Evolutionary conservation across 30 jellyfish, hydroid and myxozoan species (phyloP).

Genomic region (Phacellophora camtschatica): DNA sequence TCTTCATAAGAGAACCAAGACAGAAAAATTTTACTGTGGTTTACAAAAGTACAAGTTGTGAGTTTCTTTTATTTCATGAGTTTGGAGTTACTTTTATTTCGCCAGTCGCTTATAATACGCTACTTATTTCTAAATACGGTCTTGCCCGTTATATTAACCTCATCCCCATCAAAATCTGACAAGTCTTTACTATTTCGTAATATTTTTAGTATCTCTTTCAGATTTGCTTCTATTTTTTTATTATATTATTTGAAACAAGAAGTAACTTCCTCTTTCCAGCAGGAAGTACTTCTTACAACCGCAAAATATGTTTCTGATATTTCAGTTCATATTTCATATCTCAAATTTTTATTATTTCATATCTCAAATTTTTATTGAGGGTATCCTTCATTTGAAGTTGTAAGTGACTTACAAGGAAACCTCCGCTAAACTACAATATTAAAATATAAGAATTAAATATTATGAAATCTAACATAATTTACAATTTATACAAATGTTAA

Average conservation of each 20-base stretch:
- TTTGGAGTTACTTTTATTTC: too few relatives aligned
- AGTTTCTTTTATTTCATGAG: too few relatives aligned
- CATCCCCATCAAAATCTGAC: conserved; percentile 3
- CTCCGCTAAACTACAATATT: too few relatives aligned
- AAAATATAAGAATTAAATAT: too few relatives aligned
- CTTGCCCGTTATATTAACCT: conserved; percentile 4
- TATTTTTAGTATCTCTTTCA: conserved; percentile 2
- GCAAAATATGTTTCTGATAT: conserved; percentile 8
- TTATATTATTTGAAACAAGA: background rate
- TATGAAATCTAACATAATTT: too few relatives aligned
- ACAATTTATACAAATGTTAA: too few relatives aligned
- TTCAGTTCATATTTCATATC: background rate
- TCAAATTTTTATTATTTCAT: background rate
- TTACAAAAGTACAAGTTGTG: too few relatives aligned
- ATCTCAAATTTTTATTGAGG: background rate
- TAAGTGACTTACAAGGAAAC: too few relatives aligned
- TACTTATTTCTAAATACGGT: background rate
- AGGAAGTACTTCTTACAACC: conserved; percentile 14
- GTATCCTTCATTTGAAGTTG: too few relatives aligned
- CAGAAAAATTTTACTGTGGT: too few relatives aligned
- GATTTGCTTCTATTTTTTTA: conserved; percentile 1
- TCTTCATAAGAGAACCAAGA: too few relatives aligned
- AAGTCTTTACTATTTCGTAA: background rate
- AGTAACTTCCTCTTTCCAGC: conserved; percentile 3
- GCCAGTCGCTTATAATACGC: too few relatives aligned